Evolutionary conservation across 2,888 invertebrate species (phyloP), one percentile per base, ranked within the genome.

Genomic region (Melangyna quadrimaculata): DNA sequence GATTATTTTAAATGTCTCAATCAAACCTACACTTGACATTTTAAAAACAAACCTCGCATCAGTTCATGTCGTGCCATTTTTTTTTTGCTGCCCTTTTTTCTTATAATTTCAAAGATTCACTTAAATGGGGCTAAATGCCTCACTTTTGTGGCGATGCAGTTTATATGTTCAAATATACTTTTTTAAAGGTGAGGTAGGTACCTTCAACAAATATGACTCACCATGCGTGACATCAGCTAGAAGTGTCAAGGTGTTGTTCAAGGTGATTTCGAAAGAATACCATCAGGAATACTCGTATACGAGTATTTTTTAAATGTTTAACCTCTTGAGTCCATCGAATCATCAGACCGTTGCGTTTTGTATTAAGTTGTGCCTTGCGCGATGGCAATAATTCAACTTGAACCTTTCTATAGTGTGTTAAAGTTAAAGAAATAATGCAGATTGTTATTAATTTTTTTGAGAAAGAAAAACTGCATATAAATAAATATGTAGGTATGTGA

Each of bases 161-260:
- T 10, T 45, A 17, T n/a, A 43, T 17, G 43, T n/a, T 37, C 6
- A 37, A 4, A 37, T 4, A 4, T 37, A 4, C 4, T 4, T n/a
- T 4, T 40, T 6, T 5, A 37, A 10, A 32, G 10, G 10, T 32
- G 2, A 32, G 32, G 37, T 14, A 43, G n/a, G n/a, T n/a, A n/a
- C n/a, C n/a, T n/a, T n/a, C 17, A 43, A 17, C 14, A 43, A 10
- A 45, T 1, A 75, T 84, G 79, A 84, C 83, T 84, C 83, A 84
- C 83, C 79, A 79, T 84, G 83, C 83, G 83, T 84, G 83, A 84
- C 83, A 84, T 84, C 79, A 84, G 78, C 80, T 17, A 45, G 27
- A 35, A 74, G 79, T 84, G 83, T 84, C 79, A 84, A 84, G 83
- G 83, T 79, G 79, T 78, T 83, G 14, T 78, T 83, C 73, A 78